Evolutionary conservation across 2,888 invertebrate genomes (phyloP).

Genomic region (Eupelmus urozonus): DNA sequence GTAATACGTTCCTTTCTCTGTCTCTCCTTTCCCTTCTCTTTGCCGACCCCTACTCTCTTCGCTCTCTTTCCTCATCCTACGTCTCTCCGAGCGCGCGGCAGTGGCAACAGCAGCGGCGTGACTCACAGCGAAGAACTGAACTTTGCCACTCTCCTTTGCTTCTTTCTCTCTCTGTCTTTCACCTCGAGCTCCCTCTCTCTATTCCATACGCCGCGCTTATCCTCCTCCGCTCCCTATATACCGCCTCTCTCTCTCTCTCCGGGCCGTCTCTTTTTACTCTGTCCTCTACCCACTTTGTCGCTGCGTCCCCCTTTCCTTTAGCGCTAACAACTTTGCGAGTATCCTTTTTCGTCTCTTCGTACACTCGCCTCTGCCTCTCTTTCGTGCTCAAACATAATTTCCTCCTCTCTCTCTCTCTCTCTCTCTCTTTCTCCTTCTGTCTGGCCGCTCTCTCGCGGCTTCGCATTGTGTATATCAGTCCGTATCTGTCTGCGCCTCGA

Average conservation of each 20-base stretch:
- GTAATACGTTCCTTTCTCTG: constrained; percentile 54
- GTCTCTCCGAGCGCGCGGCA: constrained; percentile 5
- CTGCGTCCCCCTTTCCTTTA: constrained; percentile 15
- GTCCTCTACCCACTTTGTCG: not conserved
- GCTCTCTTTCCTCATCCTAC: constrained; percentile 56
- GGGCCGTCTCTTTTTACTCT: not conserved
- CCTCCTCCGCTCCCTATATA: constrained; percentile 18
- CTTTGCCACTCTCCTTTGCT: constrained; percentile 59
- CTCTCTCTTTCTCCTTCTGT: constrained; percentile 38
- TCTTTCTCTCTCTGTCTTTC: constrained; percentile 52
- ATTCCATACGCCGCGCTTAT: constrained; percentile 35
- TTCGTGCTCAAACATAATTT: constrained; percentile 16
- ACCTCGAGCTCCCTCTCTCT: constrained; percentile 22
- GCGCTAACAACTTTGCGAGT: constrained; percentile 51
- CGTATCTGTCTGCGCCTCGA: too few relatives aligned
- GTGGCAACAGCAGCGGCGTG: constrained; percentile 32
- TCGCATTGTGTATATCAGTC: too few relatives aligned
- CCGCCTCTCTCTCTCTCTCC: too few relatives aligned
- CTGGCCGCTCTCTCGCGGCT: constrained; percentile 1
- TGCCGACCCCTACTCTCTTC: constrained; percentile 49
- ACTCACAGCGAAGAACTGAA: constrained; percentile 53
- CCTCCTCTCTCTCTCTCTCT: constrained; percentile 21
- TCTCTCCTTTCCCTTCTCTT: constrained; percentile 27
- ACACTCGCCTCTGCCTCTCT: not conserved
- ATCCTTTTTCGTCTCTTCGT: constrained; percentile 57